A percentile compares a stretch with the other conserved stretches of the same genome.
Evolutionary conservation across 2,113 vertebrate genomes (phyloP).

Genomic region (Calidris pugnax): DNA sequence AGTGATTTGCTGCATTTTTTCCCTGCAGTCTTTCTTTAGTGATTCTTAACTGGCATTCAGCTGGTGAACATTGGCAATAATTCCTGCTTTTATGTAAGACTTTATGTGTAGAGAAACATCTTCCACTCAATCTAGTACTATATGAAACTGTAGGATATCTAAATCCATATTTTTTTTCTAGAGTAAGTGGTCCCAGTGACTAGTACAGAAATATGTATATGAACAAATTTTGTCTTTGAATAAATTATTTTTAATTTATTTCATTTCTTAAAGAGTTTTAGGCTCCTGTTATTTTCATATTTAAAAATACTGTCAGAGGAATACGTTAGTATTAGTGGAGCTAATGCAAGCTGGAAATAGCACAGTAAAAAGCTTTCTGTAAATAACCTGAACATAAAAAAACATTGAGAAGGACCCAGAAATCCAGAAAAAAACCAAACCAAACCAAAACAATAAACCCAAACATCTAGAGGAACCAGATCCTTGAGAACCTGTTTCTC

Average conservation of each 20-base stretch:
- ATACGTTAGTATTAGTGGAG: background rate
- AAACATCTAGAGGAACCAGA: background rate
- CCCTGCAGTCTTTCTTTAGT: background rate
- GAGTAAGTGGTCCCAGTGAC: background rate
- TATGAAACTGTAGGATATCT: background rate
- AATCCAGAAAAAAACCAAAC: background rate
- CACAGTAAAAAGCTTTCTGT: background rate
- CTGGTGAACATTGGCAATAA: background rate
- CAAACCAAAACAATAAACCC: background rate
- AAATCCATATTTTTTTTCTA: background rate
- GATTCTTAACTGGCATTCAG: background rate
- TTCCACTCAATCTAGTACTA: background rate
- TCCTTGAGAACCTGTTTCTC: background rate
- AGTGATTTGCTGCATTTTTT: background rate
- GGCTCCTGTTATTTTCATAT: background rate
- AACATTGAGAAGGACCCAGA: background rate
- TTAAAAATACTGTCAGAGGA: background rate
- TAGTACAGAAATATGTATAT: background rate
- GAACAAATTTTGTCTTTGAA: background rate
- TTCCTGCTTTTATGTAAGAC: background rate
- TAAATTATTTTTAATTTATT: background rate
- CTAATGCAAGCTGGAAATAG: background rate
- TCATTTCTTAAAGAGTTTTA: background rate
- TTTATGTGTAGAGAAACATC: background rate
- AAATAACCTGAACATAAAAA: background rate